Evolutionary conservation across 2,113 vertebrate genomes (phyloP), one percentile per base, ranked within the genome.

Genomic region (Phrynosoma platyrhinos): DNA sequence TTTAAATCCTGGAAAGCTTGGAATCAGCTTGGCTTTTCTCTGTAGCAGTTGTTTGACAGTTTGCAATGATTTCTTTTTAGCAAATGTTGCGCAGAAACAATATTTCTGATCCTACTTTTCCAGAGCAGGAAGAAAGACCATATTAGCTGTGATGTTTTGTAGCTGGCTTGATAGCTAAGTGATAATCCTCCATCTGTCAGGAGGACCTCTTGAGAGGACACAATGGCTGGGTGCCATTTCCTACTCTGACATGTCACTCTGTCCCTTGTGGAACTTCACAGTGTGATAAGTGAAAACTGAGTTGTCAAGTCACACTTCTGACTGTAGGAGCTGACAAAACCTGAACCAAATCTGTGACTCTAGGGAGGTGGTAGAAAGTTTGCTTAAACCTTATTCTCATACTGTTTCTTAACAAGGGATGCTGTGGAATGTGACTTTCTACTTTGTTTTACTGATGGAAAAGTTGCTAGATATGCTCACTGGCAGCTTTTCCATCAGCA

Each of bases 21-120:
- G 88, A 90, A 75, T 77, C 86, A 81, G 78, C 23, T 88, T 92
- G 84, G 55, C 91, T 91, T 94, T 94, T 72, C 75, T 90, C 75
- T 86, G 90, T 87, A 87, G 32, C 47, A n/a, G 76, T 85, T 87
- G 40, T 90, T 90, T 92, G 91, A 77, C 62, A 85, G 36, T 25
- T 36, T 89, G 94, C 90, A 25, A 36, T 86, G 52, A n/a, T 62
- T 75, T 76, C 36, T 62, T 27, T 84, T 86, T 69, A 8, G 16
- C 52, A 32, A 55, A 76, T 4, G 18, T 36, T 42, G 30, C 55
- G 30, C 62, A 36, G 85, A 88, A 91, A 79, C 47, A 78, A 0
- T 30, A 3, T 87, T 71, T 20, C 42, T 53, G 82, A 30, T 10
- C 74, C 47, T 1, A 1, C 89, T 47, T 79, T 66, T 47, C 66